A percentile compares a stretch with the other conserved stretches of the same genome.
These are phyloP conservation scores for Notothenia coriiceps DNA, from an alignment of 2,113 vertebrate species.

Conservation along the genomic window DNA sequence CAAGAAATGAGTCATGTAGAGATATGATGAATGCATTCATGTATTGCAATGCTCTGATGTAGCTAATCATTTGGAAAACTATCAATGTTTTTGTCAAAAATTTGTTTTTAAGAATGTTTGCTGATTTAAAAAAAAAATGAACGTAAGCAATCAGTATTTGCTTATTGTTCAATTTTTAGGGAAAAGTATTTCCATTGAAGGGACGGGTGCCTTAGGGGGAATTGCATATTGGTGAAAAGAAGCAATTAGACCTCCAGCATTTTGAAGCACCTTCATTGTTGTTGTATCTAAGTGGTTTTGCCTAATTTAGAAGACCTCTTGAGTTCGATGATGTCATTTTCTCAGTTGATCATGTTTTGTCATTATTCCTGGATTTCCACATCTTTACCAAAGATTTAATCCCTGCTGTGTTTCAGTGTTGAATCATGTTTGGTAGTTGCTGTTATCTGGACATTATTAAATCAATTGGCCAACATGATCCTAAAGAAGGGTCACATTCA, in stretches of 20 bases:
- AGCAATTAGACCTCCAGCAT: constrained; percentile 57
- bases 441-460: constrained; percentile 7
- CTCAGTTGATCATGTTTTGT: constrained; percentile 22
- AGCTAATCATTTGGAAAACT: constrained; percentile 2
- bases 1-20: neutral
- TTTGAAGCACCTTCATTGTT: constrained; percentile 65
- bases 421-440: constrained; percentile 23
- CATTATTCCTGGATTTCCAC: constrained; percentile 25
- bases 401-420: constrained; percentile 36
- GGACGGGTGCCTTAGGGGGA: constrained; percentile 80
- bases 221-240: constrained; percentile 43
- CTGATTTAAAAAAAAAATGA: neutral
- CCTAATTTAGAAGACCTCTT: constrained; percentile 26
- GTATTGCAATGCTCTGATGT: constrained; percentile 5
- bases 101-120: constrained; percentile 19
- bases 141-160: constrained; percentile 61
- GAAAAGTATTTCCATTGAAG: constrained; percentile 63
- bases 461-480: neutral
- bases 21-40: neutral
- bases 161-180: constrained; percentile 25
- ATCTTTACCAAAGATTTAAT: constrained; percentile 74
- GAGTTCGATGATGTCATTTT: constrained; percentile 43
- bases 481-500: constrained; percentile 18
- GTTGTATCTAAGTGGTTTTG: constrained; percentile 33
- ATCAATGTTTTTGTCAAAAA: neutral